Percentiles rank a stretch among this genome's conserved stretches.
These are phyloP conservation scores for Lacanobia oleracea DNA, from an alignment of 2,888 invertebrate genomes.

Conservation along the genomic window DNA sequence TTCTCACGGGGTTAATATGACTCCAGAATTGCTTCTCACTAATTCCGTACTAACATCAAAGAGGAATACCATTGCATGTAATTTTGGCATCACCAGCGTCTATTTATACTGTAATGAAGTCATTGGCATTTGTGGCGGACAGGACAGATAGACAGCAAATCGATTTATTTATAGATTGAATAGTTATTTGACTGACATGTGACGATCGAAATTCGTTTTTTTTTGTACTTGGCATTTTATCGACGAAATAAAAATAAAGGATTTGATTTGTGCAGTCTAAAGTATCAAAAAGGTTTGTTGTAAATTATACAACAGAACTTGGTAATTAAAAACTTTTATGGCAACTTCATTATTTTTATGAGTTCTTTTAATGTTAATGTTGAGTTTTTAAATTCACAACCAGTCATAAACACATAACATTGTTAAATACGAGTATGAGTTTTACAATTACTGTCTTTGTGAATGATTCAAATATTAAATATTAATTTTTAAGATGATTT, in stretches of 20 bases:
- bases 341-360: slow-evolving; percentile 22
- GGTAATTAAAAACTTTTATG: slow-evolving; percentile 19
- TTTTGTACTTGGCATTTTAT: not conserved
- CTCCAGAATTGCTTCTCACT: slow-evolving; percentile 18
- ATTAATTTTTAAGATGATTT: no score
- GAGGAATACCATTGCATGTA: slow-evolving; percentile 57
- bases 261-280: no score
- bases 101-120: slow-evolving; percentile 75
- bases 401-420: not conserved
- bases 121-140: slow-evolving; percentile 80
- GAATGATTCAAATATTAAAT: not conserved
- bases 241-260: no score
- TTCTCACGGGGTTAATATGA: not conserved
- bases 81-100: slow-evolving; percentile 70
- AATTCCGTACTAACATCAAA: slow-evolving; percentile 58
- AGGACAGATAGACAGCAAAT: slow-evolving; percentile 70
- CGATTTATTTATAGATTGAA: slow-evolving; percentile 70
- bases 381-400: not conserved
- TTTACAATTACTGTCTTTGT: not conserved
- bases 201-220: slow-evolving; percentile 15
- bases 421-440: no score
- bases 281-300: no score
- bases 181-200: slow-evolving; percentile 54
- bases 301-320: slow-evolving; percentile 1
- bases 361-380: not conserved